Conservation (phyloP, 2,888 invertebrate genomes). For the Lochmaea capreae region DNA sequence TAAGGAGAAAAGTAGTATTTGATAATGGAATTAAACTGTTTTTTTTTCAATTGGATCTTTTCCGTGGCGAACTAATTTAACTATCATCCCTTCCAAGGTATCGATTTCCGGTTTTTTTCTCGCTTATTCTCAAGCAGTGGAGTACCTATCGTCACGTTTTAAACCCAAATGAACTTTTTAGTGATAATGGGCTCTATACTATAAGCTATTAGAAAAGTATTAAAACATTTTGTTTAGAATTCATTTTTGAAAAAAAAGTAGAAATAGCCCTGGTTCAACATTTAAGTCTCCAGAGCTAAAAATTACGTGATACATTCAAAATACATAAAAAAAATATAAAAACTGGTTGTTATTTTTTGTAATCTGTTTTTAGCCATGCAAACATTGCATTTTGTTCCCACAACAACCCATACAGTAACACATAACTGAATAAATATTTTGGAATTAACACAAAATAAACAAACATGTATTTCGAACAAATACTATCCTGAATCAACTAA, state of each 20-base stretch:
- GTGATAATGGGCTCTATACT: too few species aligned
- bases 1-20: too few species aligned
- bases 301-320: background rate
- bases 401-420: conserved; percentile 5
- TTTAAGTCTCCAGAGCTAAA: background rate
- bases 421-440: conserved; percentile 5
- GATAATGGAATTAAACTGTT: too few species aligned
- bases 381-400: conserved; percentile 5
- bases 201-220: too few species aligned
- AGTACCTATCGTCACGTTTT: too few species aligned
- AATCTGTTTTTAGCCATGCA: background rate
- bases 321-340: background rate
- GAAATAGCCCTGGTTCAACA: background rate
- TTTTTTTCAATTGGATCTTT: too few species aligned
- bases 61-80: too few species aligned
- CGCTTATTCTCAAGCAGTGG: too few species aligned
- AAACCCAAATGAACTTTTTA: too few species aligned
- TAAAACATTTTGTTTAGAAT: too few species aligned
- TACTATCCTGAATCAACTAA: background rate
- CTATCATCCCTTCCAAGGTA: too few species aligned
- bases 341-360: background rate
- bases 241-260: background rate
- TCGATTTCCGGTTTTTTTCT: too few species aligned
- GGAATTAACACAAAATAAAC: background rate
- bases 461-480: background rate